Base-by-base conservation (phyloP, 92 coral and sea anemone species). In the Parazoanthus atlanticus region DNA sequence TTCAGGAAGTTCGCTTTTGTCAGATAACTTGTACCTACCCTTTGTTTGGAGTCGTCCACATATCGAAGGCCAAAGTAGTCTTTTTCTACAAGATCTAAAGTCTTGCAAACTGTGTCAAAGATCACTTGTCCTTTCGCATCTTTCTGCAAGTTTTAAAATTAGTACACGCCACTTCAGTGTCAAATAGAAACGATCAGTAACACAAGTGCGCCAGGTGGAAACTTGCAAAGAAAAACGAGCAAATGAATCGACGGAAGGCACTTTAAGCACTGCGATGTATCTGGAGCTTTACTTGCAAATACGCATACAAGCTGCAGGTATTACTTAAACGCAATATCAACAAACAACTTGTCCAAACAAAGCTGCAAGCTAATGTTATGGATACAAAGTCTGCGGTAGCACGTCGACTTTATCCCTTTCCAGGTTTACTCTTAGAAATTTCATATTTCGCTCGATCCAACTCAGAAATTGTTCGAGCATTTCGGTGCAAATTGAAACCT, bases 61-160 rank as follows among this genome's bases (percentile, higher is more conserved):
- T 86, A 97, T 54, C 99, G 96, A 76, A 97, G 96, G 13, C 99
- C 99, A 91, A 97, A 97, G 90, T 97, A 97, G 90, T 97, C 98
- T 74, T 97, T 97, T 92, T 97, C 99, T 84, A 97, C 87, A 81
- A 97, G 91, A 88, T 97, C 99, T 72, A 97, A 91, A 46, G 95
- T 93, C 80, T 91, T 94, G 88, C 98, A 95, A 33, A 93, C 96
- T n/a, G 93, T 93, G 85, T 97, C 99, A 61, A 97, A 97, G 8
- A 97, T 95, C 0, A 82, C 86, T 56, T 94, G 99, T 10, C 99
- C 99, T 69, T 97, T 97, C 25, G 96, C 98, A 78, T 97, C 99
- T 88, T 93, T 94, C 99, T 97, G 93, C 25, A 74, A 19, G 58
- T 52, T 52, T 46, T 46, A 46, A 87, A 74, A 28, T 11, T 79